These are phyloP conservation scores for Heteropelma amictum DNA, from an alignment of 2,888 invertebrate genomes.

Conservation along the genomic window DNA sequence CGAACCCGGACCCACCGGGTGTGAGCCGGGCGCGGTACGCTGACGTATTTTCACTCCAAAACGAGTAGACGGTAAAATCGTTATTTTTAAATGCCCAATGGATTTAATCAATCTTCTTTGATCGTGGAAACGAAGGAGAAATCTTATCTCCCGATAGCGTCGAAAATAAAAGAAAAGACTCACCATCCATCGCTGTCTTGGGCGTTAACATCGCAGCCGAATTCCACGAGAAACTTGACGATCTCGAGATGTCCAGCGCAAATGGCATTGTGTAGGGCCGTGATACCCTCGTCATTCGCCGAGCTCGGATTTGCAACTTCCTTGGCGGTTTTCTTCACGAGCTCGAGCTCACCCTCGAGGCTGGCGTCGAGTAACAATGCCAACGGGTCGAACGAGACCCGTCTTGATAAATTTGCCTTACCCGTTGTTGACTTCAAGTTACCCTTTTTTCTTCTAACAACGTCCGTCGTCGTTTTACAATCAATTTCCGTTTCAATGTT, in stretches of 20 bases:
- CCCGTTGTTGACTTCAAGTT: conserved; percentile 85
- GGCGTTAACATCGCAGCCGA: conserved; percentile 99
- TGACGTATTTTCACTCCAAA: too few species aligned
- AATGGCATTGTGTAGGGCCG: conserved; percentile 99
- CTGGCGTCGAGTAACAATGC: conserved; percentile 97
- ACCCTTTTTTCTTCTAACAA: conserved; percentile 88
- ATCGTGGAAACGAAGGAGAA: too few species aligned
- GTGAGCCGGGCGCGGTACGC: too few species aligned
- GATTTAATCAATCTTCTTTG: too few species aligned
- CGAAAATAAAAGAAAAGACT: conserved; percentile 62
- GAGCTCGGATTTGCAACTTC: conserved; percentile 97
- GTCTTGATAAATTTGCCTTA: conserved; percentile 86
- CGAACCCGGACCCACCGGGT: too few species aligned
- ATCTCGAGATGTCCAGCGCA: conserved; percentile 99
- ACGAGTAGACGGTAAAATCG: too few species aligned
- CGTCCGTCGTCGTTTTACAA: conserved; percentile 77
- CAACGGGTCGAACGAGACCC: conserved; percentile 98
- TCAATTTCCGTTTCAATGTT: conserved; percentile 61
- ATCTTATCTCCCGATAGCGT: too few species aligned
- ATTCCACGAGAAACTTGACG: conserved; percentile 97
- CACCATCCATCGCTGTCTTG: conserved; percentile 99
- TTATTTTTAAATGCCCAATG: too few species aligned
- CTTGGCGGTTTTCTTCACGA: conserved; percentile 96
- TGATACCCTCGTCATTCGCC: conserved; percentile 99
- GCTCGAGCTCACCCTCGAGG: conserved; percentile 97